Evolutionary conservation across 2,113 vertebrate genomes (phyloP).

Genomic region (Chrysemys picta): DNA sequence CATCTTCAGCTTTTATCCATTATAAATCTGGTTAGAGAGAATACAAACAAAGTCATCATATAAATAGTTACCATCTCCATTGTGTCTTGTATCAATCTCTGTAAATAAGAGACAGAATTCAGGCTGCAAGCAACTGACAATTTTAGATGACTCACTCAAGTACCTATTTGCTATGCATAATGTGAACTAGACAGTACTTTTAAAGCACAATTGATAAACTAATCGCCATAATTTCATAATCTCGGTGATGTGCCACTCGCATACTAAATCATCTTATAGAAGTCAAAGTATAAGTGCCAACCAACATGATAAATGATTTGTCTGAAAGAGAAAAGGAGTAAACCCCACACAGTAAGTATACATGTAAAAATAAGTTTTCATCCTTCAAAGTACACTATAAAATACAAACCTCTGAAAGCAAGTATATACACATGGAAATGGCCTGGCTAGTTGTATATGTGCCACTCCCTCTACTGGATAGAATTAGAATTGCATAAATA

Average conservation of each 20-base stretch:
- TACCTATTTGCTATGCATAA: background rate
- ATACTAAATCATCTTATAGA: background rate
- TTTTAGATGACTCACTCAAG: background rate
- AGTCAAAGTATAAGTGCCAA: background rate
- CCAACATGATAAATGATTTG: background rate
- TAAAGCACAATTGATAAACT: background rate
- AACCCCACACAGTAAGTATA: background rate
- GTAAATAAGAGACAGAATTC: background rate
- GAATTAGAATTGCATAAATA: background rate
- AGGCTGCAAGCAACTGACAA: background rate
- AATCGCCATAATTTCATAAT: background rate
- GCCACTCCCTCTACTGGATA: background rate
- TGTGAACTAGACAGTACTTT: background rate
- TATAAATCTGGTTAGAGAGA: background rate
- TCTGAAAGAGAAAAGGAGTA: background rate
- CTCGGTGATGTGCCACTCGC: background rate
- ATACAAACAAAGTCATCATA: rapidly evolving
- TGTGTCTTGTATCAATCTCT: background rate
- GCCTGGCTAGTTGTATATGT: background rate
- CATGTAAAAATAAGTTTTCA: background rate
- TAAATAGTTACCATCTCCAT: background rate
- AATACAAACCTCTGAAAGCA: background rate
- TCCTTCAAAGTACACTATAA: background rate
- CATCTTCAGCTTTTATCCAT: background rate
- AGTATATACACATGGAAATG: background rate